Evolutionary conservation across 2,797 vertebrate genomes (phyloP).

Genomic region (Neopelma chrysocephalum): DNA sequence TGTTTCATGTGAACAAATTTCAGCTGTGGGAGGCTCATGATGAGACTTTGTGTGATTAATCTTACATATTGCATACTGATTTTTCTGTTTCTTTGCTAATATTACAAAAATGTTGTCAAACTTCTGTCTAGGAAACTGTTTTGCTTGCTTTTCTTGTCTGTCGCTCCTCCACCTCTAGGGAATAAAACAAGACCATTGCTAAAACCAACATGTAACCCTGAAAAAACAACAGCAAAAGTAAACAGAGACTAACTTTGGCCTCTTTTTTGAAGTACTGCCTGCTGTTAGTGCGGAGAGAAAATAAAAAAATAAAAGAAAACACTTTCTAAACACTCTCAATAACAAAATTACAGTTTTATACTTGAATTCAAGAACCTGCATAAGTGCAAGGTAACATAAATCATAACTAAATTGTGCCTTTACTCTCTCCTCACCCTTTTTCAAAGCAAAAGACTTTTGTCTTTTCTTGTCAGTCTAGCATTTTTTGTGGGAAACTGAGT

Average conservation of each 20-base stretch:
- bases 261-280: background rate
- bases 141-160: background rate
- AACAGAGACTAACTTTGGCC: background rate
- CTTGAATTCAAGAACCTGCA: background rate
- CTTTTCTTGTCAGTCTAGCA: background rate
- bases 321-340: background rate
- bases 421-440: background rate
- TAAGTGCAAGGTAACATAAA: background rate
- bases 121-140: background rate
- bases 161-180: background rate
- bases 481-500: background rate
- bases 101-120: background rate
- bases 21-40: background rate
- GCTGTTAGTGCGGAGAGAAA: background rate
- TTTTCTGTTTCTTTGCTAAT: background rate
- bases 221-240: background rate
- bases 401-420: background rate
- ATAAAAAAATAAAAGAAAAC: background rate
- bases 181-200: background rate
- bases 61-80: rapidly evolving
- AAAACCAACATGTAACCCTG: background rate
- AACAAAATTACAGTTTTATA: background rate
- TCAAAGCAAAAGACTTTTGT: background rate
- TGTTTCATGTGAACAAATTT: background rate
- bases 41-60: background rate